A percentile compares a stretch with the other conserved stretches of the same genome.
Conservation (phyloP, 2,113 vertebrate species). For the Sinocyclocheilus maitianheensis region DNA sequence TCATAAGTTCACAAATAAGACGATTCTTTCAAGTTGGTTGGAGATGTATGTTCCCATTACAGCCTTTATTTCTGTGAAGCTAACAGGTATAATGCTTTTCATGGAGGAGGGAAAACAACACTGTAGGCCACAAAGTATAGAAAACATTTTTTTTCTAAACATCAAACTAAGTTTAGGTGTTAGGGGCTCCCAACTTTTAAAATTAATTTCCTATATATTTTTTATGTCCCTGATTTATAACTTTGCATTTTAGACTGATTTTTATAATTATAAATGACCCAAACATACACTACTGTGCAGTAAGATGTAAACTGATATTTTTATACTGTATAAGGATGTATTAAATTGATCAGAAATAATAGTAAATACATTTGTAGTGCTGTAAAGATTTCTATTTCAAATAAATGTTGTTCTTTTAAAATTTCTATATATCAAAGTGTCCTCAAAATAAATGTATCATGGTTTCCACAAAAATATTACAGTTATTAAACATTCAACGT, state of each 20-base stretch:
- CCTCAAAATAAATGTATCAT: too few relatives aligned
- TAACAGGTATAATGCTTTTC: conserved; percentile 11
- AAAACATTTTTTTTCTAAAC: background rate
- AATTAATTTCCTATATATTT: too few relatives aligned
- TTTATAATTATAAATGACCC: background rate
- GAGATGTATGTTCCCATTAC: background rate
- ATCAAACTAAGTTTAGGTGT: background rate
- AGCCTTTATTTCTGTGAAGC: background rate
- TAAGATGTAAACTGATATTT: too few relatives aligned
- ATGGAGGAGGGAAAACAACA: background rate
- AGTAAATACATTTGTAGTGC: too few relatives aligned
- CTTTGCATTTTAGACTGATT: background rate
- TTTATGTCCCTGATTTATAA: background rate
- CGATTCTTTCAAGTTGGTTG: conserved; percentile 30
- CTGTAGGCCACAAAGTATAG: background rate
- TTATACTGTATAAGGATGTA: too few relatives aligned
- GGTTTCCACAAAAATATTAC: too few relatives aligned
- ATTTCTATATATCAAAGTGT: too few relatives aligned
- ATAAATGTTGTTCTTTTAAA: too few relatives aligned
- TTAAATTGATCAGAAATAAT: too few relatives aligned
- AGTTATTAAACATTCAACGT: too few relatives aligned
- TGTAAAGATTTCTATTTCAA: too few relatives aligned
- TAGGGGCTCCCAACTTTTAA: background rate
- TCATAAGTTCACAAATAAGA: conserved; percentile 66
- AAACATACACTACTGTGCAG: background rate